Evolutionary conservation across 92 coral and sea anemone species (phyloP), one percentile per base, ranked within the genome.

Genomic region (Phenganax marumi): DNA sequence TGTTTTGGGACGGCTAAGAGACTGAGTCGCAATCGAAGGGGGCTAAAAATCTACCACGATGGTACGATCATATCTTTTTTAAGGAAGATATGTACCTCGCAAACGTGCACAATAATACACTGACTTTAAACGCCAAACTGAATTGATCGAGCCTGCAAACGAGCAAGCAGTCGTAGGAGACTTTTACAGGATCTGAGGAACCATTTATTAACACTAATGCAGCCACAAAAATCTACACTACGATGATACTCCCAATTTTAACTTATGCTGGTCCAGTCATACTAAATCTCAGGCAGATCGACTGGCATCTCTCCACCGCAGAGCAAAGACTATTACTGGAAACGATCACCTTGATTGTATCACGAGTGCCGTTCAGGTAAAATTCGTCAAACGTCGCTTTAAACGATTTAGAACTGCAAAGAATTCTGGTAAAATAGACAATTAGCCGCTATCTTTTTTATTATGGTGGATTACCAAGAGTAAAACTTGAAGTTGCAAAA

Each of bases 111-210:
- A 77, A 81, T 18, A 48, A 47, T 48, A 26, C 73, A 9, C 25
- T 65, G n/a, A 43, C 57, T 33, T 12, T 80, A 43, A 66, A 62
- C 23, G 8, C 74, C 17, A 56, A 80, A 7, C 43, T n/a, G n/a
- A n/a, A n/a, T 80, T 65, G 61, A 80, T n/a, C 14, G 53, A 39
- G 58, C 24, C 48, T 80, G 46, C 75, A 80, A 80, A 51, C 53
- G 24, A 63, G 84, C 84, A 47, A 43, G 22, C 39, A 56, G 84
- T 47, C n/a, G 61, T 11, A 26, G 2, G 54, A n/a, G n/a, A n/a
- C n/a, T n/a, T n/a, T 51, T 52, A 52, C 57, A 52, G 10, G 7
- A 52, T 52, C 1, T 52, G 1, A 52, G 57, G 17, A 58, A 58
- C 21, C 25, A 68, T 16, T 18, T n/a, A n/a, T n/a, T 18, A 68